These are phyloP conservation scores for Antechinus stuartii DNA, from an alignment of 2,113 vertebrate genomes.

Conservation along the genomic window DNA sequence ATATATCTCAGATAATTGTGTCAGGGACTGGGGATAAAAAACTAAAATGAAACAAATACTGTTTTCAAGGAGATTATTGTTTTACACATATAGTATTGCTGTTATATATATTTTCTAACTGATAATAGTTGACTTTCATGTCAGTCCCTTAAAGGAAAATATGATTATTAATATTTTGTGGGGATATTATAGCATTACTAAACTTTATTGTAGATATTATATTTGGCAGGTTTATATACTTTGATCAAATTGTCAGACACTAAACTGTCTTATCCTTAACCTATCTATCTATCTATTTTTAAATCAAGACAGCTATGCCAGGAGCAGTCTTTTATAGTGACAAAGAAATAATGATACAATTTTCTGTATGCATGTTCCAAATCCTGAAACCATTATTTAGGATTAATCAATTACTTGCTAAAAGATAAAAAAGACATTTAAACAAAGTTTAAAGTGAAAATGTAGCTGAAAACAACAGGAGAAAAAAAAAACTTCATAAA, in stretches of 20 bases:
- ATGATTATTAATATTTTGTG: not conserved
- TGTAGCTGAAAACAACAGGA: not conserved
- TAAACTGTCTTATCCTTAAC: not conserved
- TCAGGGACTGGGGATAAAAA: not conserved
- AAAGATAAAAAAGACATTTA: not conserved
- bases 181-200: not conserved
- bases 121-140: not conserved
- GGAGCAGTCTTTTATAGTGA: not conserved
- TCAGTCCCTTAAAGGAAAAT: not conserved
- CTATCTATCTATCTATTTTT: too few relatives aligned
- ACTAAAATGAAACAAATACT: not conserved
- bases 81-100: not conserved
- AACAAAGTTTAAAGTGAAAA: not conserved
- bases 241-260: not conserved
- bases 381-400: not conserved
- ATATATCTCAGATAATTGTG: not conserved
- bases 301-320: not conserved
- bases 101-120: not conserved
- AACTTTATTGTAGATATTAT: not conserved
- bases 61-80: not conserved
- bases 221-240: not conserved
- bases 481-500: not conserved
- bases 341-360: not conserved
- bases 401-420: not conserved
- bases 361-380: not conserved